These are phyloP conservation scores for Umimayanthus kanabou DNA, from an alignment of 92 coral and sea anemone species.

Conservation along the genomic window DNA sequence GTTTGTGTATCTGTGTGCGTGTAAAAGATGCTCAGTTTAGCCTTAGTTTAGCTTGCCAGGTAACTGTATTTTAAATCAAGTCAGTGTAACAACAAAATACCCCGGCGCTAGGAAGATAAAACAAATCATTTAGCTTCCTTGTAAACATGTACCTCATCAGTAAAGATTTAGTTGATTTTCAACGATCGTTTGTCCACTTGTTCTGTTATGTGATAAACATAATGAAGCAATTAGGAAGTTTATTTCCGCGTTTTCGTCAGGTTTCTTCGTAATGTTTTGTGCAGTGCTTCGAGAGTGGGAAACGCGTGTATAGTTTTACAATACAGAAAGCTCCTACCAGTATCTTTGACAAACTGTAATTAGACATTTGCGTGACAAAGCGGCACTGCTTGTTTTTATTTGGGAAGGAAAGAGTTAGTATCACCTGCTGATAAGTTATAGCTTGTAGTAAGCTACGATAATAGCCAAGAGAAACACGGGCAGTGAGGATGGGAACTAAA, in stretches of 20 bases:
- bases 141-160: not conserved
- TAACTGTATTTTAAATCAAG: not conserved
- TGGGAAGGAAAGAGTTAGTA: not conserved
- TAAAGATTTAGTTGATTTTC: too few species aligned
- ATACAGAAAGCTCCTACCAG: not conserved
- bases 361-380: not conserved
- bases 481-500: too few species aligned
- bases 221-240: not conserved
- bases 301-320: not conserved
- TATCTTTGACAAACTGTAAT: not conserved
- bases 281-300: not conserved
- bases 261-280: not conserved
- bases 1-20: too few species aligned
- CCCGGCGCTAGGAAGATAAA: not conserved
- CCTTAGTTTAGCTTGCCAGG: not conserved
- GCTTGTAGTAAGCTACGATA: not conserved
- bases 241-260: not conserved
- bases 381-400: not conserved
- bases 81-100: not conserved
- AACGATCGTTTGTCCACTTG: not conserved
- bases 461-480: not conserved
- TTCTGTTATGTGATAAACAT: not conserved
- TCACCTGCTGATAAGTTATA: not conserved
- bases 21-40: too few species aligned
- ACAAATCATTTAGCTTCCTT: not conserved